Conservation (phyloP, 2,797 vertebrate genomes). For the Semotilus atromaculatus region DNA sequence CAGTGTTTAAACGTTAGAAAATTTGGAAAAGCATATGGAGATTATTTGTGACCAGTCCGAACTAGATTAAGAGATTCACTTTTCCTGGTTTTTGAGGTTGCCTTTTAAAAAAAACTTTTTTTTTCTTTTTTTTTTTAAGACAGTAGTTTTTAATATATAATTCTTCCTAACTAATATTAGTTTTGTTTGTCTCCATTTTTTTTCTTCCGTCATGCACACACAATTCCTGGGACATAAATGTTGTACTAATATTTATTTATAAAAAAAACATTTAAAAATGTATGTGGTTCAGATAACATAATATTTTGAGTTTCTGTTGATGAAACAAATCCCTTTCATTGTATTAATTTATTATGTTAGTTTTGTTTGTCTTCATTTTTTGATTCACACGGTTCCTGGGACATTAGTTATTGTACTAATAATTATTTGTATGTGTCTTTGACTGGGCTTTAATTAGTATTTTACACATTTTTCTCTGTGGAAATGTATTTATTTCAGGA, state of each 20-base stretch:
- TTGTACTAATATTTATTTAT: too few species aligned
- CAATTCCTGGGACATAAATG: too few species aligned
- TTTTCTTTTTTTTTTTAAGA: neutral
- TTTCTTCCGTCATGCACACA: too few species aligned
- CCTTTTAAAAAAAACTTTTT: neutral
- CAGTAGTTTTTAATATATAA: neutral
- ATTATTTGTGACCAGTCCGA: neutral
- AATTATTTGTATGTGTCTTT: neutral
- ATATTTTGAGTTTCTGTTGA: too few species aligned
- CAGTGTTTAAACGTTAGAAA: neutral
- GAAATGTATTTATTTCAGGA: neutral
- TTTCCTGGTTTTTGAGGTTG: neutral
- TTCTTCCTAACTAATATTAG: neutral
- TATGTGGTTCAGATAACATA: too few species aligned
- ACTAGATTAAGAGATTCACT: neutral
- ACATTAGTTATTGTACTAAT: neutral
- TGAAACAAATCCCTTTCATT: too few species aligned
- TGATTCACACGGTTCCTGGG: neutral
- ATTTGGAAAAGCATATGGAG: neutral
- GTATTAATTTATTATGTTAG: too few species aligned
- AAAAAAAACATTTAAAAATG: too few species aligned
- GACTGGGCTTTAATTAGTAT: neutral
- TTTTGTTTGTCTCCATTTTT: too few species aligned
- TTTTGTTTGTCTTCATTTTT: neutral
- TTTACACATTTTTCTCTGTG: neutral